These are phyloP conservation scores for Leucania comma DNA, from an alignment of 2,888 invertebrate species.

Conservation along the genomic window DNA sequence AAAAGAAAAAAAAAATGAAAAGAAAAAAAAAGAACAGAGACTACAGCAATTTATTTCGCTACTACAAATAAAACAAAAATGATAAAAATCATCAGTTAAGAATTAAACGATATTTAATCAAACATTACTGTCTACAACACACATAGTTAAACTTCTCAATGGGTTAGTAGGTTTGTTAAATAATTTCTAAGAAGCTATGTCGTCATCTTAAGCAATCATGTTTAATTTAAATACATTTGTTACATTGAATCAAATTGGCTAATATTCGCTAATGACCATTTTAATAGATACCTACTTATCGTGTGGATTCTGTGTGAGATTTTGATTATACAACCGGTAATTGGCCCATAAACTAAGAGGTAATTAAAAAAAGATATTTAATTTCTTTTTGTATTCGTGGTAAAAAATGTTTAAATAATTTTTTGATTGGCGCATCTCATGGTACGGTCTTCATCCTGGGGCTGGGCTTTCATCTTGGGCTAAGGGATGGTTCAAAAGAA, in stretches of 20 bases:
- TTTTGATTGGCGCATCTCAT: too few species aligned
- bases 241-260: slow-evolving; percentile 58
- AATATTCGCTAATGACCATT: slow-evolving; percentile 46
- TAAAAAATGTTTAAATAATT: too few species aligned
- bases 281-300: slow-evolving; percentile 17
- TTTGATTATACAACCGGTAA: slow-evolving; percentile 11
- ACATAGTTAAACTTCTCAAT: slow-evolving; percentile 29
- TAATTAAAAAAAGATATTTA: too few species aligned
- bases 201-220: slow-evolving; percentile 61
- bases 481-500: too few species aligned
- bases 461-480: too few species aligned
- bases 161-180: slow-evolving; percentile 69
- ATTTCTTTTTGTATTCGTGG: not conserved
- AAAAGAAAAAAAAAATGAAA: too few species aligned
- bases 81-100: not conserved
- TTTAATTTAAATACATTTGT: slow-evolving; percentile 70
- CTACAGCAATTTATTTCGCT: too few species aligned
- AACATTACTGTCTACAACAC: not conserved
- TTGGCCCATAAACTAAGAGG: not conserved
- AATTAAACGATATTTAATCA: not conserved
- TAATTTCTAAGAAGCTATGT: slow-evolving; percentile 53
- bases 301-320: slow-evolving; percentile 18
- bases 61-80: too few species aligned
- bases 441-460: too few species aligned
- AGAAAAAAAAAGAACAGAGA: too few species aligned